phyloP scores from a whole-genome alignment of 1,140 invertebrate species.

The Vanessa tameamea region DNA sequence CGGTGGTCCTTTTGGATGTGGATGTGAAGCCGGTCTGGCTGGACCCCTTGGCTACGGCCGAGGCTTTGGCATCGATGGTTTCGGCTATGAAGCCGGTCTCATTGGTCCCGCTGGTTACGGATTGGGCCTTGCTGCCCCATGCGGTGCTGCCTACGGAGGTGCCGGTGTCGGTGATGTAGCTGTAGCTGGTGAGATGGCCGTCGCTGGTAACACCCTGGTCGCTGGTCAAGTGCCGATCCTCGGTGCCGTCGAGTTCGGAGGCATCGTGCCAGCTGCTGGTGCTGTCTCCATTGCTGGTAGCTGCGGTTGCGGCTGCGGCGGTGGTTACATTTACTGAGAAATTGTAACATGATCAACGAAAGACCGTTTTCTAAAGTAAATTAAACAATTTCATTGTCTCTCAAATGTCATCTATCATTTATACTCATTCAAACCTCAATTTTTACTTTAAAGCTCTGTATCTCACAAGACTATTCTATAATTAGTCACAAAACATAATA shows the following conservation, averaged over 20 bases:
- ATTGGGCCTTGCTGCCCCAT: neutral
- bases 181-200: slow-evolving; percentile 55
- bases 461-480: no score
- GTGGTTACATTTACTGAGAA: slow-evolving; percentile 25
- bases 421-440: no score
- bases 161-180: slow-evolving; percentile 51
- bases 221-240: slow-evolving; percentile 41
- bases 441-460: no score
- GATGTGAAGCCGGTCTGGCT: slow-evolving; percentile 16
- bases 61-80: neutral
- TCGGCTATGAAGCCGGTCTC: neutral
- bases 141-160: slow-evolving; percentile 45
- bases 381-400: no score
- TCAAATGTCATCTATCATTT: no score
- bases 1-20: neutral
- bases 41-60: neutral
- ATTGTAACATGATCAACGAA: neutral
- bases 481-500: no score
- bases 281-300: slow-evolving; percentile 45
- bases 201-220: slow-evolving; percentile 51
- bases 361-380: neutral
- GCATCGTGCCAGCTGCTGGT: slow-evolving; percentile 48
- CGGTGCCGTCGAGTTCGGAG: slow-evolving; percentile 48
- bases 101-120: neutral
- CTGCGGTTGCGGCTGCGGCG: slow-evolving; percentile 47